These are phyloP conservation scores for Palythoa grandis DNA, from an alignment of 92 coral and sea anemone species.

Conservation along the genomic window DNA sequence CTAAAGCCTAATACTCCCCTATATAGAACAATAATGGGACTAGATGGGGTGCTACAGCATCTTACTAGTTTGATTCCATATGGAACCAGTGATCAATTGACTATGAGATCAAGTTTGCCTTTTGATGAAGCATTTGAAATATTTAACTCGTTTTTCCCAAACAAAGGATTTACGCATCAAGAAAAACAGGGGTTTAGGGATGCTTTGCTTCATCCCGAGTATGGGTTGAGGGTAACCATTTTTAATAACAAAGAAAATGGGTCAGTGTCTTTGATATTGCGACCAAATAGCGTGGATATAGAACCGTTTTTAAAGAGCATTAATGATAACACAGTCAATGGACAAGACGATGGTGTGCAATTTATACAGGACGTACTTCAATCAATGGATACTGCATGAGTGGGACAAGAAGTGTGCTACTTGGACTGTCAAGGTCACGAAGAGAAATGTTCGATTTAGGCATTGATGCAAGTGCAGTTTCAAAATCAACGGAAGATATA, in stretches of 20 bases:
- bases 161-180: conserved; percentile 19
- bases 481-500: not conserved
- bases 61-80: not conserved
- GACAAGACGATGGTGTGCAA: not conserved
- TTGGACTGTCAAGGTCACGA: conserved; percentile 4
- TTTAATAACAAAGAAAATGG: conserved; percentile 2
- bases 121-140: conserved; percentile 34
- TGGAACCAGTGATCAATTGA: not conserved
- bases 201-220: conserved; percentile 33
- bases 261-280: conserved; percentile 12
- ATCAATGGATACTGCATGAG: conserved; percentile 15
- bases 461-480: conserved; percentile 4
- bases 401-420: conserved; percentile 20
- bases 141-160: conserved; percentile 19
- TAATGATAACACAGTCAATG: not conserved
- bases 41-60: conserved; percentile 49
- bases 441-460: not conserved
- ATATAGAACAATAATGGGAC: conserved; percentile 54
- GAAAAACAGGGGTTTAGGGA: conserved; percentile 16
- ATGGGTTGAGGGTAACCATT: conserved; percentile 33
- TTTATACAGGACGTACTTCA: conserved; percentile 10
- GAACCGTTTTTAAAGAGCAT: conserved; percentile 19
- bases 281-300: conserved; percentile 32
- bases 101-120: conserved; percentile 1
- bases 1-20: not conserved